These are phyloP conservation scores for Palaemon carinicauda DNA, from an alignment of 1,140 invertebrate species.

Conservation along the genomic window DNA sequence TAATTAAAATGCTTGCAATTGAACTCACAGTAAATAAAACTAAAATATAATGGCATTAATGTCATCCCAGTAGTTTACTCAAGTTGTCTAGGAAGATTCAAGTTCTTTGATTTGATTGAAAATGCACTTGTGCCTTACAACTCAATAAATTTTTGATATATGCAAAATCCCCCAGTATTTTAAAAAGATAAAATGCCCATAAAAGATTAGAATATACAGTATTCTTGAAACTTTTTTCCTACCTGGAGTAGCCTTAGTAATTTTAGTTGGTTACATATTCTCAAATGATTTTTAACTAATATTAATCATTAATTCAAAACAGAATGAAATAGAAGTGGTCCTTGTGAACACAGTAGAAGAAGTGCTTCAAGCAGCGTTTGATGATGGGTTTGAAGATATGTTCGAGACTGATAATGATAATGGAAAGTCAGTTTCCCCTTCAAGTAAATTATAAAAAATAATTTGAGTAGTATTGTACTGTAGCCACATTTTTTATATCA, in stretches of 20 bases:
- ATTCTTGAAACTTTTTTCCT: neutral
- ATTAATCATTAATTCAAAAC: neutral
- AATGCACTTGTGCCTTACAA: too few relatives aligned
- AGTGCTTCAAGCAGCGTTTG: slow-evolving; percentile 44
- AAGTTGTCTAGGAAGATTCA: too few relatives aligned
- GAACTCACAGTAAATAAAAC: too few relatives aligned
- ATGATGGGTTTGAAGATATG: slow-evolving; percentile 29
- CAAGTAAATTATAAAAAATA: neutral
- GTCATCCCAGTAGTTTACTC: too few relatives aligned
- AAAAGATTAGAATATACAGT: too few relatives aligned
- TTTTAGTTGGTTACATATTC: neutral
- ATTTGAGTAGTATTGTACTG: too few relatives aligned
- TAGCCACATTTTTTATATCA: neutral
- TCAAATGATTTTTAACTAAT: neutral
- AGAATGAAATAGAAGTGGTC: slow-evolving; percentile 52
- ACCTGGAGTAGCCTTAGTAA: neutral
- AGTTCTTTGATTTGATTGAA: too few relatives aligned
- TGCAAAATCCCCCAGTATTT: too few relatives aligned
- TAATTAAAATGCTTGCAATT: too few relatives aligned
- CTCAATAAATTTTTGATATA: too few relatives aligned
- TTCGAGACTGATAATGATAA: neutral
- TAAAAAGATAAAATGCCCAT: too few relatives aligned
- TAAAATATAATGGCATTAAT: too few relatives aligned
- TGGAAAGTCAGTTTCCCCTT: neutral
- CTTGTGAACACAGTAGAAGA: slow-evolving; percentile 49